phyloP scores from a whole-genome alignment of 2,113 vertebrate species.

The Gobio gobio region DNA sequence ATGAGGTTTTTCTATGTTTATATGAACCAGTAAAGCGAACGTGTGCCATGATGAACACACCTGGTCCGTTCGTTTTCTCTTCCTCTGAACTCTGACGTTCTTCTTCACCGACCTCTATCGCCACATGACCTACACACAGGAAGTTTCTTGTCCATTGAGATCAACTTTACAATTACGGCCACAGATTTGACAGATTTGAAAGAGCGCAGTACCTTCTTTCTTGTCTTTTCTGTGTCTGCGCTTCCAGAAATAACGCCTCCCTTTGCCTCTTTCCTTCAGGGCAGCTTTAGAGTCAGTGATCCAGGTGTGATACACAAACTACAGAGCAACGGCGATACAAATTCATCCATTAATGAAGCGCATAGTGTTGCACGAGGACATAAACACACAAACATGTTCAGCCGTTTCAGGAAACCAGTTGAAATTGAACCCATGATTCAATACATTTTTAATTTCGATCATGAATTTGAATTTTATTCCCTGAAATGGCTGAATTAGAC shows the following conservation, averaged over 20 bases:
- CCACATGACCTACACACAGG: slow-evolving; percentile 66
- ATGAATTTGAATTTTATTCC: not conserved
- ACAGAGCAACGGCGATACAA: slow-evolving; percentile 54
- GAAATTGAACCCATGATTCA: not conserved
- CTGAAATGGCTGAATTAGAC: slow-evolving; percentile 18
- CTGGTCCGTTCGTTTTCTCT: slow-evolving; percentile 68
- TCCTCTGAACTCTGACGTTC: slow-evolving; percentile 70
- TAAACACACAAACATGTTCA: not conserved
- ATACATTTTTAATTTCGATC: not conserved
- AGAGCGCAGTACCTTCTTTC: slow-evolving; percentile 78
- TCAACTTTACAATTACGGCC: not conserved
- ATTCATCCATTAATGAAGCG: not conserved
- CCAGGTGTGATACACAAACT: slow-evolving; percentile 98
- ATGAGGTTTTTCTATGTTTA: not conserved
- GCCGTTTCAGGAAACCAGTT: not conserved
- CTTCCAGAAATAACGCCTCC: slow-evolving; percentile 83
- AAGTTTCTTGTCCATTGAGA: not conserved
- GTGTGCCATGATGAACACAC: slow-evolving; percentile 52
- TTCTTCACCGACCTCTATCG: slow-evolving; percentile 73
- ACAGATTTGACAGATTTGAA: not conserved
- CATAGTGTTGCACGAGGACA: not conserved
- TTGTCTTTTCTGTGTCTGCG: slow-evolving; percentile 71
- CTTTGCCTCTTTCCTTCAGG: slow-evolving; percentile 84
- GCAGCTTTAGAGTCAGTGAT: slow-evolving; percentile 95
- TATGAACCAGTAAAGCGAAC: not conserved